Evolutionary conservation across 2,797 vertebrate genomes (phyloP), one percentile per base, ranked within the genome.

Genomic region (Megaceryle alcyon): DNA sequence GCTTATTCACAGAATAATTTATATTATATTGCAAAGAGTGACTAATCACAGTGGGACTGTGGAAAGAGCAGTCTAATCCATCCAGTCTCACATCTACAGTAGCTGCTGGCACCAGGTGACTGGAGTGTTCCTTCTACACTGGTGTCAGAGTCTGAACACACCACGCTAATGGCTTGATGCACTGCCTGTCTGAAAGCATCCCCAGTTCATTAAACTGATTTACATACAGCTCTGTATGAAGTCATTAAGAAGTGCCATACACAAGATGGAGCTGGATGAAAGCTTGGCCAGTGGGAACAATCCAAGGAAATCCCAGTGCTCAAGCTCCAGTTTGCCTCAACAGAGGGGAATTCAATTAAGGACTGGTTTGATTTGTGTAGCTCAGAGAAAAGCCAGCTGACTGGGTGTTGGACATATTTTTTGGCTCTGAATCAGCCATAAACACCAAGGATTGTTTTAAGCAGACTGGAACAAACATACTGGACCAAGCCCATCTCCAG

Each of bases 291-390:
- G 73, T 54, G 80, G 94, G 94, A 94, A 94, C 95, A 94, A 95
- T 93, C 84, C 63, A 90, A 96, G 95, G 95, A 97, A 96, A 94
- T 94, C 89, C 87, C 96, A 78, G 46, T 17, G 87, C 87, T 83
- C 0, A 0, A 90, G 85, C 44, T 91, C 51, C 77, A 71, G 80
- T 86, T 91, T 82, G 60, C 33, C 64, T 93, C 81, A 70, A 46
- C 88, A 95, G 83, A 92, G 44, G 64, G 78, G 86, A 94, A 96
- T 95, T 94, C 88, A 95, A 80, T 95, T 90, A 95, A 77, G 23
- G 46, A 44, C 64, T 85, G 77, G 57, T 93, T 59, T 75, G 83
- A 82, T 86, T 85, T 71, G 37, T 77, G 68, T 15, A 46, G 91
- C 51, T 79, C 56, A 43, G 70, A 86, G 82, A 43, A 80, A 92